Conservation (phyloP, 2,113 vertebrate species). For the Tachuris rubrigastra region DNA sequence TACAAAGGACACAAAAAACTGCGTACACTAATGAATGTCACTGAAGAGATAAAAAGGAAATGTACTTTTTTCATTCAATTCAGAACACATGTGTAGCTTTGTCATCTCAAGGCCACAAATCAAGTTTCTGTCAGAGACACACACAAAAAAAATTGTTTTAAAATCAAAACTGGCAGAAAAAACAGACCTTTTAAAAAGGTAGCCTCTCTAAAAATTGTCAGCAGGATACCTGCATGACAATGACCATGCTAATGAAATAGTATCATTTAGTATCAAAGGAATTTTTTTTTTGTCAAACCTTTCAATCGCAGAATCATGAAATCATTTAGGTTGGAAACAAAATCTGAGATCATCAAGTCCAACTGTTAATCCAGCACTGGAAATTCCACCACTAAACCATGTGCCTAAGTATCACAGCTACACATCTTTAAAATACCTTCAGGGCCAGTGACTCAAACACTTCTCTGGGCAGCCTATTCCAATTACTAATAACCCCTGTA, state of each 20-base stretch:
- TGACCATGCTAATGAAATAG: not conserved
- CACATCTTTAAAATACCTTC: not conserved
- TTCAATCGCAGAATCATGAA: not conserved
- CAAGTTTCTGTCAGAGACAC: not conserved
- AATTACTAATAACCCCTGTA: not conserved
- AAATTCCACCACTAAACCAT: not conserved
- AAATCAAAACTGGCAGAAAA: not conserved
- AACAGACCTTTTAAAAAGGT: not conserved
- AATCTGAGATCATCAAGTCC: not conserved
- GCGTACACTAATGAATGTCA: not conserved
- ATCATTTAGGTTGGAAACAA: not conserved
- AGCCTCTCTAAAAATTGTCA: not conserved
- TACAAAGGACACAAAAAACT: not conserved
- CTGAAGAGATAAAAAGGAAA: not conserved
- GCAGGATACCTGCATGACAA: not conserved
- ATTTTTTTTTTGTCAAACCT: not conserved
- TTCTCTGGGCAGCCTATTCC: not conserved
- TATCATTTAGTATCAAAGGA: not conserved
- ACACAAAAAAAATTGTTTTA: not conserved
- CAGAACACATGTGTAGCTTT: not conserved
- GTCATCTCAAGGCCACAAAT: not conserved
- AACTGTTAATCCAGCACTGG: not conserved
- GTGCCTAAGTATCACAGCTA: not conserved
- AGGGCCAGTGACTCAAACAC: fast-evolving
- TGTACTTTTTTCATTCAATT: not conserved